These are phyloP conservation scores for Zapus hudsonius DNA, from an alignment of 2,113 vertebrate genomes.

Conservation along the genomic window DNA sequence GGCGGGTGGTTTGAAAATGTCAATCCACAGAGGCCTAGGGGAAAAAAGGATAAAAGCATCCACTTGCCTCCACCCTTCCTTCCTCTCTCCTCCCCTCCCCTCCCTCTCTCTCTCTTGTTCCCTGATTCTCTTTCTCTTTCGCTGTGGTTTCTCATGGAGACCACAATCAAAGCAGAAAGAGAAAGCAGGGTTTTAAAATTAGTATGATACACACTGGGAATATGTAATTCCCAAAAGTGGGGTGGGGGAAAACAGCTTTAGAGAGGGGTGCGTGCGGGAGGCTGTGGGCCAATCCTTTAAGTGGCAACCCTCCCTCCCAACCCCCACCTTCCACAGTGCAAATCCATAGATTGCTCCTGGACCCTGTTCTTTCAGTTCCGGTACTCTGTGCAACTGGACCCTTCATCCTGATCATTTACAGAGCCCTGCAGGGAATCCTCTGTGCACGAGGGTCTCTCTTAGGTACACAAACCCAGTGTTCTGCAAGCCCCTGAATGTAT, in stretches of 20 bases:
- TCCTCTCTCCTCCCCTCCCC: slow-evolving; percentile 52
- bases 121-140: slow-evolving; percentile 59
- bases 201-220: slow-evolving; percentile 50
- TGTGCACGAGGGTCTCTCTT: slow-evolving; percentile 33
- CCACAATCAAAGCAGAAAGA: slow-evolving; percentile 63
- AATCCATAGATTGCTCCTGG: slow-evolving; percentile 39
- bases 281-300: slow-evolving; percentile 58
- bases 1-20: slow-evolving; percentile 66
- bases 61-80: slow-evolving; percentile 51
- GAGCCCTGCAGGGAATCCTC: slow-evolving; percentile 51
- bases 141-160: slow-evolving; percentile 58
- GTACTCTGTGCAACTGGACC: slow-evolving; percentile 72
- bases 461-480: slow-evolving; percentile 53
- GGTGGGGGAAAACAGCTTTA: slow-evolving; percentile 32
- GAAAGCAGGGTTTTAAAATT: slow-evolving; percentile 50
- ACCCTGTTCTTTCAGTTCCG: slow-evolving; percentile 35
- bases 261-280: slow-evolving; percentile 61
- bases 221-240: slow-evolving; percentile 5
- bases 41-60: slow-evolving; percentile 36
- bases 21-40: slow-evolving; percentile 75
- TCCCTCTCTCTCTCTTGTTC: slow-evolving; percentile 67
- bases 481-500: slow-evolving; percentile 55
- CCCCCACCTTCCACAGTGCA: slow-evolving; percentile 63
- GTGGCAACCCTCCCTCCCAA: slow-evolving; percentile 67
- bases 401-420: slow-evolving; percentile 53